Evolutionary conservation across 2,888 invertebrate genomes (phyloP), one percentile per base, ranked within the genome.

Genomic region (Cistogaster globosa): DNA sequence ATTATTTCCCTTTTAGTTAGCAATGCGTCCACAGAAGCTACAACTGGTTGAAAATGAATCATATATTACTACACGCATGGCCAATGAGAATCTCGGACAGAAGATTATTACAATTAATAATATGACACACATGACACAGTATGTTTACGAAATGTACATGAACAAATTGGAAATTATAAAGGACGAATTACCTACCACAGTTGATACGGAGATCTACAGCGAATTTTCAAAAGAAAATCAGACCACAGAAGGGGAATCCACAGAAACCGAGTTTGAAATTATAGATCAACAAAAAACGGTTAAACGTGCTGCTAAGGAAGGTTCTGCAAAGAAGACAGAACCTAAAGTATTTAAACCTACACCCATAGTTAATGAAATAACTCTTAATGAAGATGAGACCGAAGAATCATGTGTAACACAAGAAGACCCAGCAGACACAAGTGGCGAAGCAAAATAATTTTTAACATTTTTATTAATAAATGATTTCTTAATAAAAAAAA

Each of bases 101-200:
- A 60, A 77, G 1, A 42, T 93, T 1, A 89, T 90, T 4, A 86
- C 86, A 5, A 87, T 93, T 92, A 85, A 87, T 11, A 89, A 89
- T 92, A 98, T 99, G 97, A 95, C 97, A 1, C 97, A 98, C 90
- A 98, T 99, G 97, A 97, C 98, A 0, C 95, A 97, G 90, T 98
- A 97, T 93, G 99, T 99, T 0, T 98, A 97, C 92, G 96, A 98
- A 89, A 95, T 97, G 93, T 99, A 99, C 92, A 94, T 96, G 90
- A 94, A 95, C 71, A 95, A 95, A 90, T 95, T 97, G 72, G 94
- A 95, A 79, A 93, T 93, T 55, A 92, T 96, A 88, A 95, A 95
- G 86, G 90, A 89, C 68, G 87, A 87, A 6, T 71, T 91, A 8
- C 91, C 90, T 12, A 71, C 82, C 0, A 88, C 58, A 22, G 88